Conservation (phyloP, 2,888 invertebrate species). For the Ichneumoninae sp. region DNA sequence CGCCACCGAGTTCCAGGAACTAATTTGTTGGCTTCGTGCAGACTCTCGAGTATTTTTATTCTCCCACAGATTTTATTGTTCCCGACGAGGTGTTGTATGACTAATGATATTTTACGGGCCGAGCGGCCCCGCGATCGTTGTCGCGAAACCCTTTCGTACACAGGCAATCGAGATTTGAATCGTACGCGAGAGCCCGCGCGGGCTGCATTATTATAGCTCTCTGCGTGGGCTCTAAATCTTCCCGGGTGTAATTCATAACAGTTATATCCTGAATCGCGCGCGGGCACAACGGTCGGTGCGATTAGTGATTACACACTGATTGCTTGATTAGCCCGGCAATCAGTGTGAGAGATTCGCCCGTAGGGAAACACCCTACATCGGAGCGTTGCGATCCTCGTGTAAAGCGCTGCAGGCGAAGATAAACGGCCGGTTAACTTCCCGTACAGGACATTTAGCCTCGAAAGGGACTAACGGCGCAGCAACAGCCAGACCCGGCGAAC, state of each 20-base stretch:
- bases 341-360: conserved; percentile 61
- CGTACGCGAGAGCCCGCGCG: not conserved
- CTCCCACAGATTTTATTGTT: not conserved
- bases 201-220: not conserved
- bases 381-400: conserved; percentile 38
- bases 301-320: conserved; percentile 63
- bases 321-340: conserved; percentile 58
- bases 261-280: conserved; percentile 48
- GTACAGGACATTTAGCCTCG: conserved; percentile 16
- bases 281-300: conserved; percentile 40
- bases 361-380: conserved; percentile 36
- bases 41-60: not conserved
- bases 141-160: not conserved
- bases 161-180: conserved; percentile 3
- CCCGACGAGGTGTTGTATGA: conserved; percentile 3
- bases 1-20: conserved; percentile 14
- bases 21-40: conserved; percentile 4
- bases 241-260: conserved; percentile 57
- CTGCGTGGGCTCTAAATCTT: conserved; percentile 43
- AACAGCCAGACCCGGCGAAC: conserved; percentile 24
- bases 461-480: conserved; percentile 35
- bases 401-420: conserved; percentile 41
- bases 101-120: conserved; percentile 11
- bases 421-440: conserved; percentile 50
- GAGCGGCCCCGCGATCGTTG: conserved; percentile 7